A percentile compares a stretch with the other conserved stretches of the same genome.
Evolutionary conservation across 2,113 vertebrate genomes (phyloP).

Genomic region (Prionailurus viverrinus): DNA sequence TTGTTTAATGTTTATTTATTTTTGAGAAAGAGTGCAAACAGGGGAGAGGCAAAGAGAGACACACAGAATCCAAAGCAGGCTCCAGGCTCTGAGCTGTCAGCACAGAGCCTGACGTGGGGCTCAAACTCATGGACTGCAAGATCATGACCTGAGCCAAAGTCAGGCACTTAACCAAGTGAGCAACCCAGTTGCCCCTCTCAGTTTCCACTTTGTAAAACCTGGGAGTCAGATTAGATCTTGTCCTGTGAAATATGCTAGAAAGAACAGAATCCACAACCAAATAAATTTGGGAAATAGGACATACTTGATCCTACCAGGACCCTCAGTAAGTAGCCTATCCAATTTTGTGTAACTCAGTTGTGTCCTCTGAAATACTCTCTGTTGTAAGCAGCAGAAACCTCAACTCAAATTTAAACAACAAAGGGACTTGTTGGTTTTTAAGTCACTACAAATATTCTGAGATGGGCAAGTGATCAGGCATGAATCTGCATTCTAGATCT

Average conservation of each 20-base stretch:
- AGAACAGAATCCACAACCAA: background rate
- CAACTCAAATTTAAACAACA: background rate
- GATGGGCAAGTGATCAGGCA: background rate
- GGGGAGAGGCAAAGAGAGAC: too few species aligned
- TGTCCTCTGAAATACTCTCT: background rate
- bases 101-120: too few species aligned
- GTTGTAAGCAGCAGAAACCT: background rate
- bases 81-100: too few species aligned
- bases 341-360: background rate
- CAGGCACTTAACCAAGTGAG: too few species aligned
- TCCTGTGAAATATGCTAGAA: background rate
- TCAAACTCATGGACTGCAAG: too few species aligned
- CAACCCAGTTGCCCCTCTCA: background rate
- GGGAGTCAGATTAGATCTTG: background rate
- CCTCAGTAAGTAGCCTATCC: background rate
- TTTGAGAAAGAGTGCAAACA: too few species aligned
- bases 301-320: background rate
- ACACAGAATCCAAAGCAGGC: too few species aligned
- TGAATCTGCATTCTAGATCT: background rate
- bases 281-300: background rate
- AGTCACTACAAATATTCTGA: background rate
- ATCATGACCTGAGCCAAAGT: too few species aligned
- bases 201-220: background rate
- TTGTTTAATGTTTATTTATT: too few species aligned
- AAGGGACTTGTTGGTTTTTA: background rate